Evolutionary conservation across 2,113 vertebrate species (phyloP).

Genomic region (Sialia sialis): DNA sequence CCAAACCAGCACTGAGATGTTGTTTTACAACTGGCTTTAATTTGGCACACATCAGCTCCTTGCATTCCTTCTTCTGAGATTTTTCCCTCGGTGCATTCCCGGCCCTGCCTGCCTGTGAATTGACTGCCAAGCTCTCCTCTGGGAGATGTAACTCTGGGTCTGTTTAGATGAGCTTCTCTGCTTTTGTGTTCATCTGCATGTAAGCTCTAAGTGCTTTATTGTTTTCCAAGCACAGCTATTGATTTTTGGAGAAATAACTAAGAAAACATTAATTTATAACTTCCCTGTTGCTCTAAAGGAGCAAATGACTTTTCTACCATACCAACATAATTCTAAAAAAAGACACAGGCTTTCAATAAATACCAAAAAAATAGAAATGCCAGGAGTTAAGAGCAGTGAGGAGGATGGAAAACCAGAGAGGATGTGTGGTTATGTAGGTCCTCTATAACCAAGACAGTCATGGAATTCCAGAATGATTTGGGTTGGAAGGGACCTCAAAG

Average conservation of each 20-base stretch:
- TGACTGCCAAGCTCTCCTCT: neutral
- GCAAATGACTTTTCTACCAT: neutral
- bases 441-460: neutral
- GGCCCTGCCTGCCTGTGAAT: neutral
- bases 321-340: neutral
- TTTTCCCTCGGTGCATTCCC: rapidly evolving
- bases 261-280: neutral
- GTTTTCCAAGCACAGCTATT: neutral
- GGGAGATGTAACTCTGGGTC: neutral
- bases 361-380: neutral
- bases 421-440: neutral
- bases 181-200: neutral
- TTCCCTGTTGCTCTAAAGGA: neutral
- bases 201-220: neutral
- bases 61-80: neutral
- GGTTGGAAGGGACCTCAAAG: neutral
- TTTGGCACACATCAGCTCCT: neutral
- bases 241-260: neutral
- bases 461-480: neutral
- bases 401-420: too few species aligned
- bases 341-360: neutral
- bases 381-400: neutral
- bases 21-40: neutral
- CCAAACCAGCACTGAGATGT: neutral
- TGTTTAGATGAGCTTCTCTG: neutral